Evolutionary conservation across 2,797 vertebrate genomes (phyloP), one percentile per base, ranked within the genome.

Genomic region (Geotrypetes seraphini): DNA sequence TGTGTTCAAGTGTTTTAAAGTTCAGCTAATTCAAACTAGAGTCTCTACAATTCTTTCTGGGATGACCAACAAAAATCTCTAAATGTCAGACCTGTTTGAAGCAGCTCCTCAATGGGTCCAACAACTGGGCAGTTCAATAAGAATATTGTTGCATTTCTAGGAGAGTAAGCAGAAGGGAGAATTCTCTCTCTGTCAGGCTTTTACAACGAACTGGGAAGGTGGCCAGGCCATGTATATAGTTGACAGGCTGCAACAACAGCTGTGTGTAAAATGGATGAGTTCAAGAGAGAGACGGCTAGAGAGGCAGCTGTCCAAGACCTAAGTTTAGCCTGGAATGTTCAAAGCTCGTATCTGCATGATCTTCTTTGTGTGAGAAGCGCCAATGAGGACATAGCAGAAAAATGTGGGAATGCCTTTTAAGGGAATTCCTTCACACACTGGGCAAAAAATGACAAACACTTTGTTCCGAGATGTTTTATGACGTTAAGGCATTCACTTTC

Each of bases 241-340:
- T 21, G 20, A 11, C 5, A 15, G 50, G 53, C 34, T 59, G 39
- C 47, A 35, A 43, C 48, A 65, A 66, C 71, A 75, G 71, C 71
- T 75, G 69, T 43, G 51, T 45, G 34, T 48, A 53, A 35, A 69
- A 69, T 72, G 61, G 61, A 69, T 57, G 53, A 57, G 54, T 61
- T 58, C 54, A 34, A 31, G 53, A 64, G 49, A 61, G 57, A 56
- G 53, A 36, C 52, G 59, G 61, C 53, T 52, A 57, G 53, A 45
- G 53, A 66, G 69, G 73, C 69, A 75, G 71, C 69, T 73, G 69
- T 63, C 65, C 59, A 10, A 54, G 50, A 54, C 60, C 67, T 69
- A 66, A 67, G 55, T 73, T 73, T 73, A 69, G 60, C 57, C 52
- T 32, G 52, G 55, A 39, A 59, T 60, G 63, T 47, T 45, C 49